phyloP scores from a whole-genome alignment of 2,888 invertebrate species.

The Chamaedrilus cognettii region DNA sequence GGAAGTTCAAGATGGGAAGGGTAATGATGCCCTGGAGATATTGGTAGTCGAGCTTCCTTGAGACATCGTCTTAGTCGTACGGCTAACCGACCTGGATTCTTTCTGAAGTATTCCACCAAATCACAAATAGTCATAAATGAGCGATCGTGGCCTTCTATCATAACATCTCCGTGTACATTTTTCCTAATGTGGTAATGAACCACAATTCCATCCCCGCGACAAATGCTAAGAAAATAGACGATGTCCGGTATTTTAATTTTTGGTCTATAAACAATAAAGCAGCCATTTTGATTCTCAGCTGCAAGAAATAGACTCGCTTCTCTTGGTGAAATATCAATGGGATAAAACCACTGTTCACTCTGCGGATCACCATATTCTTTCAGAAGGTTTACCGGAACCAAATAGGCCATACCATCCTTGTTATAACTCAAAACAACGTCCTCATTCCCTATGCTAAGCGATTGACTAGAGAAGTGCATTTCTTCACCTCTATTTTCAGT shows the following conservation, averaged over 20 bases:
- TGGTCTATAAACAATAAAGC: constrained; percentile 38
- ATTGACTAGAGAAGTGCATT: too few relatives aligned
- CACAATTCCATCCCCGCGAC: constrained; percentile 32
- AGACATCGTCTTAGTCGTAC: constrained; percentile 35
- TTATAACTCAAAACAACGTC: constrained; percentile 31
- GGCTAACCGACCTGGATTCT: constrained; percentile 35
- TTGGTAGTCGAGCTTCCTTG: constrained; percentile 33
- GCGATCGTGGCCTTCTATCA: constrained; percentile 39
- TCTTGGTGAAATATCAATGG: constrained; percentile 32
- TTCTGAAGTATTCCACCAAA: constrained; percentile 36
- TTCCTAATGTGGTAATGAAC: constrained; percentile 39
- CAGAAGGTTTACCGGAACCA: constrained; percentile 27
- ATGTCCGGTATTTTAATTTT: constrained; percentile 6
- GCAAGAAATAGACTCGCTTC: constrained; percentile 39
- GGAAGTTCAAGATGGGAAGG: constrained; percentile 30
- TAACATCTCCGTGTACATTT: constrained; percentile 39
- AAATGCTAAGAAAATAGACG: constrained; percentile 36
- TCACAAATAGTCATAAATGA: constrained; percentile 39
- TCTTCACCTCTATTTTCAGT: not conserved
- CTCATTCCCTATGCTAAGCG: not conserved
- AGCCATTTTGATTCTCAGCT: constrained; percentile 38
- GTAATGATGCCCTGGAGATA: constrained; percentile 39
- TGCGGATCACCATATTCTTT: constrained; percentile 38
- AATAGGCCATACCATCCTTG: constrained; percentile 33
- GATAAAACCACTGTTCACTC: constrained; percentile 40